These are phyloP conservation scores for Andrena bicolor DNA, from an alignment of 2,888 invertebrate species.

Conservation along the genomic window DNA sequence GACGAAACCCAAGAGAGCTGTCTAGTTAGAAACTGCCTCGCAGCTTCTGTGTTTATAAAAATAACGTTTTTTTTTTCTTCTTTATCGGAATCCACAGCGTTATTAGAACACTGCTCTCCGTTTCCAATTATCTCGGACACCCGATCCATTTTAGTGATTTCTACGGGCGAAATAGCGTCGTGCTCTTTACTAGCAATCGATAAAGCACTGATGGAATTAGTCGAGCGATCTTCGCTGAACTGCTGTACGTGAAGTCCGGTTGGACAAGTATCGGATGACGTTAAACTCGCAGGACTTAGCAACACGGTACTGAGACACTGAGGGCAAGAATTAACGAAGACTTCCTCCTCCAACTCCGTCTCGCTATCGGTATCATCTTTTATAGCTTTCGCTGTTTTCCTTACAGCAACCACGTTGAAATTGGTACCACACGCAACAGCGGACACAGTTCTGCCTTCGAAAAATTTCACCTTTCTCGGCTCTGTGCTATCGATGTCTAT, in stretches of 20 bases:
- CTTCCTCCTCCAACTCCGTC: constrained; percentile 88
- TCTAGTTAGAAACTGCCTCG: constrained; percentile 90
- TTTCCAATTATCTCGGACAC: constrained; percentile 56
- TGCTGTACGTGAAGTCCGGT: constrained; percentile 88
- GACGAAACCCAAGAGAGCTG: constrained; percentile 91
- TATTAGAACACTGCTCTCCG: constrained; percentile 61
- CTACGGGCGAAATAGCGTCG: constrained; percentile 47
- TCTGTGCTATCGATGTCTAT: constrained; percentile 87
- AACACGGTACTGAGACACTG: constrained; percentile 85
- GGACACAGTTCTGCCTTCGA: constrained; percentile 89
- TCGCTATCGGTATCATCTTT: constrained; percentile 86
- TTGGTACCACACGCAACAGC: constrained; percentile 91
- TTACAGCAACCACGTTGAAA: constrained; percentile 91
- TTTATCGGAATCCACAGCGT: constrained; percentile 72
- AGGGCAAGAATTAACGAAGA: constrained; percentile 89
- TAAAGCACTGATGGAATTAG: constrained; percentile 87
- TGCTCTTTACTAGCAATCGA: constrained; percentile 86
- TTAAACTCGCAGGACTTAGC: constrained; percentile 84
- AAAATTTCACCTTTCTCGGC: constrained; percentile 89
- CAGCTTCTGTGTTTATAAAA: constrained; percentile 92
- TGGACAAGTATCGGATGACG: constrained; percentile 89
- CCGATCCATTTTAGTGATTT: constrained; percentile 53
- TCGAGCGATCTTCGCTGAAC: constrained; percentile 87
- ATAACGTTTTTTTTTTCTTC: constrained; percentile 88
- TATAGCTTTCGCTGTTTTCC: constrained; percentile 86